These are phyloP conservation scores for Promerops cafer DNA, from an alignment of 2,113 vertebrate genomes.

Conservation along the genomic window DNA sequence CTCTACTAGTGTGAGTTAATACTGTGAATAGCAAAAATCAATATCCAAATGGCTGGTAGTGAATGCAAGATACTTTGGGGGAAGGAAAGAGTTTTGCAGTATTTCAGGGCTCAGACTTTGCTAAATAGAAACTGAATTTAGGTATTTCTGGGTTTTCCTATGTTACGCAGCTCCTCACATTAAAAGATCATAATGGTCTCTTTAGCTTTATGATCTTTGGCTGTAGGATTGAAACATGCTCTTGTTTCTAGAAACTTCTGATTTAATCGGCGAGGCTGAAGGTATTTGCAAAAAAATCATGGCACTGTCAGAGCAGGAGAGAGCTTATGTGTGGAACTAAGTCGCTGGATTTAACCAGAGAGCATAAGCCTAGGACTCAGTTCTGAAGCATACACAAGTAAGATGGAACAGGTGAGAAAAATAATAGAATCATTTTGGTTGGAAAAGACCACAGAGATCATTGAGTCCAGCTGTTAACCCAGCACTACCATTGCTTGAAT, in stretches of 20 bases:
- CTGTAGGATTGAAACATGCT: background rate
- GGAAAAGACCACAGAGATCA: background rate
- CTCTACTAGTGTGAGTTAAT: background rate
- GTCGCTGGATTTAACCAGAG: background rate
- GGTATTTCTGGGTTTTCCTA: background rate
- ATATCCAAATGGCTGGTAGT: background rate
- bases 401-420: background rate
- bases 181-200: background rate
- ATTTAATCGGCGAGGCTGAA: background rate
- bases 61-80: background rate
- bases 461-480: background rate
- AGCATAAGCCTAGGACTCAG: background rate
- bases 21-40: background rate
- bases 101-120: background rate
- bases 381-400: background rate
- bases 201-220: background rate
- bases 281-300: background rate
- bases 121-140: background rate
- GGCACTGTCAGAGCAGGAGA: accelerated
- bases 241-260: background rate
- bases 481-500: background rate
- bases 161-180: background rate
- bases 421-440: background rate
- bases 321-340: background rate
- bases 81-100: background rate